phyloP scores from a whole-genome alignment of 2,113 vertebrate species.

The Phalacrocorax aristotelis region DNA sequence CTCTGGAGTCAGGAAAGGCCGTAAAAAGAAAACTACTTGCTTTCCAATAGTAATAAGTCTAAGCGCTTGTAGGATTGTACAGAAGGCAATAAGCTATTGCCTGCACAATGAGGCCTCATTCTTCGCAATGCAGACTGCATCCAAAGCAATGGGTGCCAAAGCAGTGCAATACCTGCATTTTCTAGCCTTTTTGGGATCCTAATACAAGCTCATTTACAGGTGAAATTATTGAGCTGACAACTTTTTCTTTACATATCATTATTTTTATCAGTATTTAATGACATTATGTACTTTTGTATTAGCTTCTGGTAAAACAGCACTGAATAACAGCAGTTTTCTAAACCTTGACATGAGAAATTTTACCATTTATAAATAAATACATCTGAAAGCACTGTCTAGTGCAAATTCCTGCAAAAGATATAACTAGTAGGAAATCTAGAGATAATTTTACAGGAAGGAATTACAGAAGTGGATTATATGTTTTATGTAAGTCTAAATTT shows the following conservation, averaged over 20 bases:
- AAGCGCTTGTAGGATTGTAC: neutral
- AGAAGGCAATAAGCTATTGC: neutral
- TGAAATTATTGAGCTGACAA: neutral
- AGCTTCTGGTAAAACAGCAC: neutral
- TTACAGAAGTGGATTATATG: neutral
- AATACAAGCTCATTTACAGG: neutral
- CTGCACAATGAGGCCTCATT: neutral
- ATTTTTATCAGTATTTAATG: neutral
- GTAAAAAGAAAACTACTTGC: constrained; percentile 9
- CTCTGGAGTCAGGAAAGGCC: neutral
- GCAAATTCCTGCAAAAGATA: neutral
- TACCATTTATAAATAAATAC: neutral
- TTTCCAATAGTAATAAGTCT: neutral
- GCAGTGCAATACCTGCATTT: neutral
- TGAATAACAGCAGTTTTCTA: neutral
- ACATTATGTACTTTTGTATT: neutral
- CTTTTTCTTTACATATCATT: neutral
- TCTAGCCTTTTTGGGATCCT: neutral
- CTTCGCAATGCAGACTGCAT: neutral
- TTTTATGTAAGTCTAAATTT: neutral
- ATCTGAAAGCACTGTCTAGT: neutral
- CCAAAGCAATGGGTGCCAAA: neutral
- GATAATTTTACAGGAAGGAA: neutral
- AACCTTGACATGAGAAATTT: neutral
- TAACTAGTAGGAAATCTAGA: neutral